Evolutionary conservation across 2,797 vertebrate genomes (phyloP).

Genomic region (Hirundo rustica): DNA sequence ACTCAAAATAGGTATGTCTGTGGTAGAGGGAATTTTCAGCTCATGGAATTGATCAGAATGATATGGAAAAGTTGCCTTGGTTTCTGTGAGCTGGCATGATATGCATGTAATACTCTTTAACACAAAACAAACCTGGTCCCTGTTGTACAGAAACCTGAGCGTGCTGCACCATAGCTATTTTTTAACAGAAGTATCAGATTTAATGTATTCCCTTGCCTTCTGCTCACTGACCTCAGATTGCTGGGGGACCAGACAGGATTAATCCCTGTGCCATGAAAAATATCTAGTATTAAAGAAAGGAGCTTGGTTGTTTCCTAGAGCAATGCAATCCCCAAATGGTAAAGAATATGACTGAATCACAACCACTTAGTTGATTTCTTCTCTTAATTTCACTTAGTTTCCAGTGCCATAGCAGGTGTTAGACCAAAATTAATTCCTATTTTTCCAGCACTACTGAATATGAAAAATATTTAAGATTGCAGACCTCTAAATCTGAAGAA

Average conservation of each 20-base stretch:
- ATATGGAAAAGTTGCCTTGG: not conserved
- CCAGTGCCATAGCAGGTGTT: not conserved
- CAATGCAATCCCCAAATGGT: not conserved
- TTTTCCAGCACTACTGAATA: not conserved
- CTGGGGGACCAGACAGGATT: not conserved
- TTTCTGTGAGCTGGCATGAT: not conserved
- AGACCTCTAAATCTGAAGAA: not conserved
- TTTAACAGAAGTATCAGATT: constrained; percentile 52
- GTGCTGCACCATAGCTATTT: constrained; percentile 20
- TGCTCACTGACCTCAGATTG: not conserved
- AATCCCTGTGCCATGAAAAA: not conserved
- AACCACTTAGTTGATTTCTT: not conserved
- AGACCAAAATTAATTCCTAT: not conserved
- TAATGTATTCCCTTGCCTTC: not conserved
- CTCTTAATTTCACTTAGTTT: constrained; percentile 6
- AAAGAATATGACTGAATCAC: not conserved
- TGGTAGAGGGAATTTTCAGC: constrained; percentile 17
- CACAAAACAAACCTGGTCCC: not conserved
- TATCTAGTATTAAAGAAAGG: constrained; percentile 13
- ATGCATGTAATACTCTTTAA: not conserved
- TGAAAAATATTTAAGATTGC: not conserved
- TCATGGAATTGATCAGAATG: not conserved
- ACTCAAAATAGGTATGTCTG: constrained; percentile 28
- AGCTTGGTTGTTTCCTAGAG: not conserved
- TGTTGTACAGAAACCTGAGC: not conserved